These are phyloP conservation scores for Nylanderia fulva DNA, from an alignment of 1,140 invertebrate genomes.

Conservation along the genomic window DNA sequence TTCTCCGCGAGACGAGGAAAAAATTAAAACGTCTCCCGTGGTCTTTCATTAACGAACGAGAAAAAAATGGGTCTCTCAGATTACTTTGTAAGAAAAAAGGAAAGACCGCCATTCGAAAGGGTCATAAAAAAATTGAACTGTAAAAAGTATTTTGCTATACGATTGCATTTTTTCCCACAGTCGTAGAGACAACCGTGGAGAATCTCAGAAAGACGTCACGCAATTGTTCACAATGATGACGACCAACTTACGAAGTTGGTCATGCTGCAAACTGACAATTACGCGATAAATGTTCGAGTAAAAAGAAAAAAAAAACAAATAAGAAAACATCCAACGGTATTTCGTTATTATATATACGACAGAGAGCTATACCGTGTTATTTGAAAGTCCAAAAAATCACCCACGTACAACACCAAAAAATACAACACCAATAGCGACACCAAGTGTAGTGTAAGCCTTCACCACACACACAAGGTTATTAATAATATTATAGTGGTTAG, in stretches of 20 bases:
- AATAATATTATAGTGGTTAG: constrained; percentile 81
- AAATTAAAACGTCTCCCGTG: constrained; percentile 39
- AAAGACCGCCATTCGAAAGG: background rate
- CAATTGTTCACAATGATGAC: background rate
- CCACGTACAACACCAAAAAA: constrained; percentile 85
- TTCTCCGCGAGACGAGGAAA: constrained; percentile 37
- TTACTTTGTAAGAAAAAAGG: constrained; percentile 40
- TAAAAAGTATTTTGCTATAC: background rate
- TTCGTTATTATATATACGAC: constrained; percentile 47
- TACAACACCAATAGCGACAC: constrained; percentile 86
- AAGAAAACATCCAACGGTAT: background rate
- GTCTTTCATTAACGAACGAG: constrained; percentile 11
- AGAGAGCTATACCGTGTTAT: constrained; percentile 78
- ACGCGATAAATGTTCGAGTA: background rate
- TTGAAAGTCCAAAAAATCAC: constrained; percentile 77
- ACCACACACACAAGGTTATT: constrained; percentile 85
- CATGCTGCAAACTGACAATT: constrained; percentile 1
- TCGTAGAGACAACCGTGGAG: background rate
- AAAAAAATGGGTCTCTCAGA: constrained; percentile 15
- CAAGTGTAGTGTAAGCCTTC: constrained; percentile 86
- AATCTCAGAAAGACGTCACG: constrained; percentile 7
- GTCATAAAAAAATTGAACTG: constrained; percentile 4
- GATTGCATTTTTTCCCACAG: background rate
- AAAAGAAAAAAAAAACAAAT: constrained; percentile 21
- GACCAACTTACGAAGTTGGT: background rate